These are phyloP conservation scores for Synergus japonicus DNA, from an alignment of 2,888 invertebrate genomes.

Conservation along the genomic window DNA sequence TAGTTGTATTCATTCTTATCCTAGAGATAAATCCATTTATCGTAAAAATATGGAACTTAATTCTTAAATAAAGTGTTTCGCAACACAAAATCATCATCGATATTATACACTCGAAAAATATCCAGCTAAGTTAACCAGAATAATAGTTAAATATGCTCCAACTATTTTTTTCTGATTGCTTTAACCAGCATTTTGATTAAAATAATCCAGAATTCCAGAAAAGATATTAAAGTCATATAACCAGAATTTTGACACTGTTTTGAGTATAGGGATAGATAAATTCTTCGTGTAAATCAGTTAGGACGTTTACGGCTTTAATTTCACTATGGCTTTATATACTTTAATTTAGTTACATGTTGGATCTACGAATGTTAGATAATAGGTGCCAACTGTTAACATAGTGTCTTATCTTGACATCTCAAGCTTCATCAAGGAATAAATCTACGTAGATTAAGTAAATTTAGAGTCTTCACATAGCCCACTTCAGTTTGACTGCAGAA, in stretches of 20 bases:
- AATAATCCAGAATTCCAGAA: too few relatives aligned
- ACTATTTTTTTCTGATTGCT: too few relatives aligned
- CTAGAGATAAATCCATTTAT: background rate
- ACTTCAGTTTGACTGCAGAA: conserved; percentile 12
- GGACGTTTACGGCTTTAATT: background rate
- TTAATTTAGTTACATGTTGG: background rate
- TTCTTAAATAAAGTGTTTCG: too few relatives aligned
- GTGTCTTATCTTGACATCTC: conserved; percentile 15
- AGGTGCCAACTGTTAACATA: conserved; percentile 35
- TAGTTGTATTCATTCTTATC: background rate
- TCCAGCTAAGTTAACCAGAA: too few relatives aligned
- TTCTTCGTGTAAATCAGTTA: background rate
- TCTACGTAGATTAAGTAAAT: conserved; percentile 31
- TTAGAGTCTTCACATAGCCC: conserved; percentile 19
- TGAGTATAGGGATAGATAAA: too few relatives aligned
- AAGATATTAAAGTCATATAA: too few relatives aligned
- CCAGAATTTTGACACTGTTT: too few relatives aligned
- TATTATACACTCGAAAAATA: too few relatives aligned
- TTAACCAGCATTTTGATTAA: too few relatives aligned
- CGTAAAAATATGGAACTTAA: too few relatives aligned
- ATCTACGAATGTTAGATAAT: conserved; percentile 10
- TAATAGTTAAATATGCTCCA: too few relatives aligned
- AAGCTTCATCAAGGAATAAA: conserved; percentile 17
- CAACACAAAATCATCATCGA: too few relatives aligned
- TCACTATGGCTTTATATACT: background rate